Base-by-base conservation (phyloP, 2,113 vertebrate species). In the Cinclus cinclus region DNA sequence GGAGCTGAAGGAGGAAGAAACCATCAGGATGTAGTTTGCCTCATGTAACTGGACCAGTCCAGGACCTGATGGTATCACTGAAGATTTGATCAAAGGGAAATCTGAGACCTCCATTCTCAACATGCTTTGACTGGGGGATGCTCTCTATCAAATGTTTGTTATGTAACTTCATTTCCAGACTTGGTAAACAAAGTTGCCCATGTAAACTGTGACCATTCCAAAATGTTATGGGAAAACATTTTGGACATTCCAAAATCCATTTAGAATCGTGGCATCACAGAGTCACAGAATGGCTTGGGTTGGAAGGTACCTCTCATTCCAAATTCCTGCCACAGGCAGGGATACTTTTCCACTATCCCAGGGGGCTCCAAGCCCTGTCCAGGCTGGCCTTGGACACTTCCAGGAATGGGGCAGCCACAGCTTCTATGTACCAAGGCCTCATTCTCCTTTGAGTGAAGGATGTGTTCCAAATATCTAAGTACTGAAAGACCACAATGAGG, bases 291-390 rank as follows among this genome's bases (percentile, higher is more conserved):
- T 5, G 20, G 20, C 30, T 74, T 46, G 15, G 28, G 28, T n/a
- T n/a, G 15, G 69, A 59, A 59, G 10, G 28, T 4, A 22, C 4
- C 39, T 68, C 28, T 60, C 20, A 6, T 53, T 53, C 46, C 35
- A 46, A 58, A 11, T 3, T 4, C 14, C 20, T 75, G n/a, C 13
- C 11, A 12, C 10, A 13, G 33, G 4, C 19, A 59, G 23, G 10
- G 52, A 52, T 19, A 20, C 1, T 10, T 10, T 74, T 39, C 69
- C 16, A 47, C 20, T 22, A 1, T 5, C 6, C 5, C 53, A 60
- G 3, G 7, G 0, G 25, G 4, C 14, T 75, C 62, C 39, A 41
- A 46, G 6, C 28, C 15, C 15, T 0, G 0, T 39, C 14, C 69
- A 53, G 0, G 24, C n/a, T 47, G 24, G 14, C 46, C 14, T 41